Evolutionary conservation across 2,888 invertebrate species (phyloP).

Genomic region (Rotaria socialis): DNA sequence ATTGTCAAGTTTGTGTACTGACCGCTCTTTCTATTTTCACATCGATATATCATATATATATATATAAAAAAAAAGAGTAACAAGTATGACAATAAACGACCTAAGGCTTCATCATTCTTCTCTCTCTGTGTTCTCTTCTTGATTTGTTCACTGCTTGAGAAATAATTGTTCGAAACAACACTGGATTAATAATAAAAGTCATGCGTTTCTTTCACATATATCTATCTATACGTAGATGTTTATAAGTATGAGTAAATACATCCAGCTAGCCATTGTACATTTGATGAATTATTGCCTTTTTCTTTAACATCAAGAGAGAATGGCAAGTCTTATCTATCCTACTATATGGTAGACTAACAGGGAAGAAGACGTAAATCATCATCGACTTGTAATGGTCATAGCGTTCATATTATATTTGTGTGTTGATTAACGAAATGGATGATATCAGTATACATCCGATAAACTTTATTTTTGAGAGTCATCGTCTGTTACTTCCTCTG

Average conservation of each 20-base stretch:
- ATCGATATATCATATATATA: background rate
- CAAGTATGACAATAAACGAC: background rate
- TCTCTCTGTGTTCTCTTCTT: background rate
- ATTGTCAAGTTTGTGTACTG: background rate
- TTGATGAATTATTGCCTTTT: constrained; percentile 4
- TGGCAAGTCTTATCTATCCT: background rate
- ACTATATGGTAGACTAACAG: background rate
- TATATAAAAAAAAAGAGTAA: background rate
- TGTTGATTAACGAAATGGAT: background rate
- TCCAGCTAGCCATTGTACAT: background rate
- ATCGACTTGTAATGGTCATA: background rate
- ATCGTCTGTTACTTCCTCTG: background rate
- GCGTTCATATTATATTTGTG: background rate
- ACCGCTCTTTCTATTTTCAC: background rate
- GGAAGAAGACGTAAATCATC: constrained; percentile 24
- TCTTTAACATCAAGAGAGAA: background rate
- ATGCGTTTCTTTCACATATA: background rate
- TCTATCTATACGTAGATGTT: background rate
- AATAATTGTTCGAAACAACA: background rate
- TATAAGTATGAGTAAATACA: background rate
- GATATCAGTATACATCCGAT: background rate
- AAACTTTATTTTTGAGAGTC: constrained; percentile 23
- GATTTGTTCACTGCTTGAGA: background rate
- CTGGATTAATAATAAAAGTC: constrained; percentile 22
- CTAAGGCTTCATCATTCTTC: background rate